phyloP scores from a whole-genome alignment of 2,113 vertebrate species.

The Onychostoma macrolepis region DNA sequence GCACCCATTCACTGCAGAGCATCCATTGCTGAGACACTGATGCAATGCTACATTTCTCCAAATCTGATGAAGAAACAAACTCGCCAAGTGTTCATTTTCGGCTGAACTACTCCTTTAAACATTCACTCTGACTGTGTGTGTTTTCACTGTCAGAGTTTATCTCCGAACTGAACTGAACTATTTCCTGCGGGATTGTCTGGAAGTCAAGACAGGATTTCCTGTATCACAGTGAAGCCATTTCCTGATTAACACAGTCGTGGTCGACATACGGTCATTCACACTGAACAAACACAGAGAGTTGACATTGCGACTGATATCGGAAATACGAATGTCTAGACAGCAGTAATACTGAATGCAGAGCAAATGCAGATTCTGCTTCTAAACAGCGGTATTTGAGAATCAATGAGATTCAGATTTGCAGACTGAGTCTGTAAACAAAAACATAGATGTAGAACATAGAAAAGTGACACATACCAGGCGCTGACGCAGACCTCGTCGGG shows the following conservation, averaged over 20 bases:
- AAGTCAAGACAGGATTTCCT: slow-evolving; percentile 15
- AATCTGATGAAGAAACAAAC: no score
- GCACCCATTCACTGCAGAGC: no score
- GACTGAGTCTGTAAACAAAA: no score
- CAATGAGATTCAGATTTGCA: no score
- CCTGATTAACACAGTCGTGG: neutral
- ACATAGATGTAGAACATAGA: no score
- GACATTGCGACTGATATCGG: neutral
- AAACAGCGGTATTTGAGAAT: no score
- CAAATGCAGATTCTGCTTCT: no score
- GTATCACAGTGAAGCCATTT: neutral
- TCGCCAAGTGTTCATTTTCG: neutral
- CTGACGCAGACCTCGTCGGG: slow-evolving; percentile 77
- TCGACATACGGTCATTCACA: neutral
- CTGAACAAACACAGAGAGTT: neutral
- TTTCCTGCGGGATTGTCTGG: neutral
- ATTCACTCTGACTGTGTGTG: neutral
- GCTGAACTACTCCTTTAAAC: neutral
- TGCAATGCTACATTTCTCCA: no score
- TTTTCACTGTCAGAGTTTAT: neutral
- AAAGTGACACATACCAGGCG: slow-evolving; percentile 72
- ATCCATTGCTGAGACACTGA: no score
- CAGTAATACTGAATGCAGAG: neutral
- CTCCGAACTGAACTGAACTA: neutral
- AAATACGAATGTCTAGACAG: neutral